These are phyloP conservation scores for Lacerta agilis DNA, from an alignment of 2,797 vertebrate genomes.

Conservation along the genomic window DNA sequence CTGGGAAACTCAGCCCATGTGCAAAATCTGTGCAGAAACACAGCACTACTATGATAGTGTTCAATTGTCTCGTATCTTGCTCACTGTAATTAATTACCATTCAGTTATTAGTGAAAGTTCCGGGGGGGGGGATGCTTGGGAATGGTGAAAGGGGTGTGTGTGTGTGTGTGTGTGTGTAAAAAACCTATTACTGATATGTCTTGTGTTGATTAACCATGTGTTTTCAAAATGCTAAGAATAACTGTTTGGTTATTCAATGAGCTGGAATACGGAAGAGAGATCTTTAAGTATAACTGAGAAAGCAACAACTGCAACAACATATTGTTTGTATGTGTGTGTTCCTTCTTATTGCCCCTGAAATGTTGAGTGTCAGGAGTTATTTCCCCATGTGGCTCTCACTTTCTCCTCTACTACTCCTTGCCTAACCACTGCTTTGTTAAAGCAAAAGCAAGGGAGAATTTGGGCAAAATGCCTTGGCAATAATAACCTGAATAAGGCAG, in stretches of 20 bases:
- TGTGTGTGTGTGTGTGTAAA: background rate
- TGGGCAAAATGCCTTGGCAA: background rate
- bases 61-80: conserved; percentile 69
- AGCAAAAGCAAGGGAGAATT: background rate
- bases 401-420: conserved; percentile 11
- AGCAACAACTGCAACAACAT: conserved; percentile 19
- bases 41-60: conserved; percentile 66
- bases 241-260: conserved; percentile 53
- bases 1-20: conserved; percentile 59
- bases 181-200: conserved; percentile 58
- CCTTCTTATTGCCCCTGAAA: conserved; percentile 15
- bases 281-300: conserved; percentile 61
- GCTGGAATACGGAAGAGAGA: conserved; percentile 64
- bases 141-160: conserved; percentile 25
- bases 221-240: conserved; percentile 75
- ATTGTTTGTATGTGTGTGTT: conserved; percentile 6
- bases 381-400: background rate
- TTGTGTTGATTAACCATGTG: conserved; percentile 76
- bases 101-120: conserved; percentile 56
- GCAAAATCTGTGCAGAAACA: conserved; percentile 62
- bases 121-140: conserved; percentile 6
- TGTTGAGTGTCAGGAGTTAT: conserved; percentile 7
- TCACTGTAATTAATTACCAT: conserved; percentile 68
- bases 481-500: conserved; percentile 6
- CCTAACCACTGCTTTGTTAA: background rate